Percentiles rank a stretch among this genome's conserved stretches.
phyloP scores from a whole-genome alignment of 2,888 invertebrate species.

The Tridacna crocea region DNA sequence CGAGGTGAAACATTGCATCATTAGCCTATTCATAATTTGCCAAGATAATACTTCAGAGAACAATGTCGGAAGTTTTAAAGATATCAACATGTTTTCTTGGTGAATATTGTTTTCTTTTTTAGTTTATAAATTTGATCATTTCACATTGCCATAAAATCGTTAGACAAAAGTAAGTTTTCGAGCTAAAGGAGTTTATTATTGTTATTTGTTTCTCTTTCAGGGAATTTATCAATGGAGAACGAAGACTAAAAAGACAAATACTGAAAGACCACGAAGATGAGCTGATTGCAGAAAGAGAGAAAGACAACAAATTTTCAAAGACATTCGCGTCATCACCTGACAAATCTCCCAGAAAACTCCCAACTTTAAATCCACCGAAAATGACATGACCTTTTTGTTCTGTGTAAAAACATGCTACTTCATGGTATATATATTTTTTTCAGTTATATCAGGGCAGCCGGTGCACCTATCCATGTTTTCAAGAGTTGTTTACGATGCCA shows the following conservation, averaged over 20 bases:
- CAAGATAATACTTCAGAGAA: too few species aligned
- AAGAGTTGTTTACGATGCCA: too few species aligned
- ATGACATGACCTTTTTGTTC: slow-evolving; percentile 17
- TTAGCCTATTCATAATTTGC: too few species aligned
- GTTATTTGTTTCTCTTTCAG: slow-evolving; percentile 49
- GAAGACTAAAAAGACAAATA: slow-evolving; percentile 65
- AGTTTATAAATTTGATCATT: background rate
- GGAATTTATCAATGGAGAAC: slow-evolving; percentile 71
- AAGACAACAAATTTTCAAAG: slow-evolving; percentile 44
- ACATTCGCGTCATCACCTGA: slow-evolving; percentile 25
- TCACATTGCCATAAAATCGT: background rate
- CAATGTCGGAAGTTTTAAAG: too few species aligned
- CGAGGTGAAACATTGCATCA: too few species aligned
- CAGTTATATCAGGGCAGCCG: too few species aligned
- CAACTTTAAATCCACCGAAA: slow-evolving; percentile 39
- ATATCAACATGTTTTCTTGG: too few species aligned
- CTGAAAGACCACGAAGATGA: slow-evolving; percentile 63
- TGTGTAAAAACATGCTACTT: too few species aligned
- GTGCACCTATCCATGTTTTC: too few species aligned
- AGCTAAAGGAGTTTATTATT: background rate
- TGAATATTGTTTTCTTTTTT: too few species aligned
- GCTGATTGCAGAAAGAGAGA: slow-evolving; percentile 36
- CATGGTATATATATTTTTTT: too few species aligned
- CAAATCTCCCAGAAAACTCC: slow-evolving; percentile 40
- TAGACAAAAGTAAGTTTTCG: background rate